Base-by-base conservation (phyloP, 2,888 invertebrate genomes). In the Venusia cambrica region DNA sequence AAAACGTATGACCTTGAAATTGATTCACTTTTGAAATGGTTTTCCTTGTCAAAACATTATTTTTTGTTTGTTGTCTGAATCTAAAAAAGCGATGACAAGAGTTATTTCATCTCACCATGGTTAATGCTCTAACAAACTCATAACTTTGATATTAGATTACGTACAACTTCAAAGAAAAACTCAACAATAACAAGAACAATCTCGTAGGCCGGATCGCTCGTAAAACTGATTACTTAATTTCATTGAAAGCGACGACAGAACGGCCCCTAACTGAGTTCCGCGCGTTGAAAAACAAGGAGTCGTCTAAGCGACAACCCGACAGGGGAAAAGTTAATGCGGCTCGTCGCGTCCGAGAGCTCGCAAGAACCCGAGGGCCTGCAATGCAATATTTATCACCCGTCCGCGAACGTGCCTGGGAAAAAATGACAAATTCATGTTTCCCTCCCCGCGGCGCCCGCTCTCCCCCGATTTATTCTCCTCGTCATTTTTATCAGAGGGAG, bases 381-480 rank as follows among this genome's bases (percentile, higher is more conserved):
- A 84, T 85, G 80, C 84, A 83, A 85, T 85, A 85, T 85, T 85
- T 84, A 85, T 85, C 78, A 83, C 79, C 71, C 73, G 69, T 68
- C 62, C 72, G 74, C 73, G 78, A 73, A 81, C 83, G 81, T 83
- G 83, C 75, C 78, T 73, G 63, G 73, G 81, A 83, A 84, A 84
- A 83, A 84, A 85, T 85, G 83, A 85, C 84, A 85, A 85, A 85
- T 85, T 84, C 84, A 83, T 84, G 81, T 74, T 71, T 62, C 71
- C 70, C 68, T 66, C 56, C 58, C 61, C 61, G n/a, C n/a, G 53
- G 51, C 59, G 43, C 51, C 52, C 62, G 48, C 61, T 51, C 54
- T 61, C 55, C 61, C 70, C 73, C 74, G 77, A 80, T 81, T 81
- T 83, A 81, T 81, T 77, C 74, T 62, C 60, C 56, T 66, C 76